phyloP scores from a whole-genome alignment of 2,888 invertebrate genomes.

The Acheta domesticus region DNA sequence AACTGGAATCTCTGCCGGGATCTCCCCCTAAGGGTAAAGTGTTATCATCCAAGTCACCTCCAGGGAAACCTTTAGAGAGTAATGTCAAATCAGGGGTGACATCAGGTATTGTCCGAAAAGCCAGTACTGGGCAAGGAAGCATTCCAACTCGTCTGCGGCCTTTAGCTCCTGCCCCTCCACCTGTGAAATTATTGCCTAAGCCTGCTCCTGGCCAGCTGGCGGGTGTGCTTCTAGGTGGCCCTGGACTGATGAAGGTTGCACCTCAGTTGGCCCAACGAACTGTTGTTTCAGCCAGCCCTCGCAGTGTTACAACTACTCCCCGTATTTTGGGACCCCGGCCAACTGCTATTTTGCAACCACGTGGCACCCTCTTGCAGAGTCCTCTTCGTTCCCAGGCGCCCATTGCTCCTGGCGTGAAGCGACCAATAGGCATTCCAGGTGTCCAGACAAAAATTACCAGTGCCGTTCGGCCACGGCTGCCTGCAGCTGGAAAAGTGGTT shows the following conservation, averaged over 20 bases:
- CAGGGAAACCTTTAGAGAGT: not conserved
- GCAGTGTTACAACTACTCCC: conserved; percentile 23
- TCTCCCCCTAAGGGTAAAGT: conserved; percentile 21
- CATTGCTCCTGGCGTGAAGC: conserved; percentile 19
- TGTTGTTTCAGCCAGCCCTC: not conserved
- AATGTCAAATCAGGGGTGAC: conserved; percentile 23
- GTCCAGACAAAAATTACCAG: conserved; percentile 27
- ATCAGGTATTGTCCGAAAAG: conserved; percentile 28
- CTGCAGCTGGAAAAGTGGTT: conserved; percentile 21
- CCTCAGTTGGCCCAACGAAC: not conserved
- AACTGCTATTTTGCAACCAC: conserved; percentile 23
- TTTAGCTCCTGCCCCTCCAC: conserved; percentile 11
- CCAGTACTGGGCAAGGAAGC: not conserved
- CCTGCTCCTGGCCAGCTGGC: not conserved
- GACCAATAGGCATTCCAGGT: conserved; percentile 31
- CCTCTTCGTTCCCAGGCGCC: conserved; percentile 26
- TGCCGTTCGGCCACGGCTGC: conserved; percentile 28
- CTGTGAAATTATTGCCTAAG: conserved; percentile 2
- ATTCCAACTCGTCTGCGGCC: not conserved
- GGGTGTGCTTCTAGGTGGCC: not conserved
- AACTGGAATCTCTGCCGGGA: conserved; percentile 46
- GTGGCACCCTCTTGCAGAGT: conserved; percentile 22
- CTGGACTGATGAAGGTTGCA: conserved; percentile 27
- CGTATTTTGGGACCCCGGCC: conserved; percentile 31
- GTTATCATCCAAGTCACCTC: not conserved